Evolutionary conservation across 2,113 vertebrate genomes (phyloP).

Genomic region (Myrmecophaga tridactyla): DNA sequence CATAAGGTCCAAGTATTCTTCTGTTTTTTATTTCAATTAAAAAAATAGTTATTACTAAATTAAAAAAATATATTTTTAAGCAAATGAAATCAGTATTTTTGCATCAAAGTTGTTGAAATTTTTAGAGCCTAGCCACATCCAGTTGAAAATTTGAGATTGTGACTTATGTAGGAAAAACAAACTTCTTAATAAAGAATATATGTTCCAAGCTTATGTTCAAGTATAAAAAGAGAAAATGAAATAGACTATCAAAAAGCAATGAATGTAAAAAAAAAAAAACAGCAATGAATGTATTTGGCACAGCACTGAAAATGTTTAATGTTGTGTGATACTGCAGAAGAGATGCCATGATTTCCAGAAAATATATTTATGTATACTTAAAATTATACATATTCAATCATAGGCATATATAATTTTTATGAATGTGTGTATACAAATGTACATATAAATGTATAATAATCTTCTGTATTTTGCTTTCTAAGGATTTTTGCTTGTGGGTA

Average conservation of each 20-base stretch:
- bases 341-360: neutral
- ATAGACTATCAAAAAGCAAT: neutral
- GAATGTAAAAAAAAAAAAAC: too few relatives aligned
- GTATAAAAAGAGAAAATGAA: neutral
- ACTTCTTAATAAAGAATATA: neutral
- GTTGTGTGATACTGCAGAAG: neutral
- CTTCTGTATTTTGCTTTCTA: conserved; percentile 26
- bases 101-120: neutral
- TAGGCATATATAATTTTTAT: neutral
- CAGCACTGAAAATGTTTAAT: neutral
- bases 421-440: neutral
- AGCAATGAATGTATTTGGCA: too few relatives aligned
- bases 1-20: neutral
- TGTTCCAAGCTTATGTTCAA: neutral
- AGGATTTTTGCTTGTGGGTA: neutral
- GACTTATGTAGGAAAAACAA: neutral
- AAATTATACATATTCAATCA: neutral
- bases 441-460: neutral
- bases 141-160: neutral
- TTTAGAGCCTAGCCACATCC: neutral
- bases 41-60: conserved; percentile 30
- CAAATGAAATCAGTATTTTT: neutral
- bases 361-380: neutral
- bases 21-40: neutral
- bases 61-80: neutral